These are phyloP conservation scores for Platerodrilus igneus DNA, from an alignment of 2,888 invertebrate genomes.

Conservation along the genomic window DNA sequence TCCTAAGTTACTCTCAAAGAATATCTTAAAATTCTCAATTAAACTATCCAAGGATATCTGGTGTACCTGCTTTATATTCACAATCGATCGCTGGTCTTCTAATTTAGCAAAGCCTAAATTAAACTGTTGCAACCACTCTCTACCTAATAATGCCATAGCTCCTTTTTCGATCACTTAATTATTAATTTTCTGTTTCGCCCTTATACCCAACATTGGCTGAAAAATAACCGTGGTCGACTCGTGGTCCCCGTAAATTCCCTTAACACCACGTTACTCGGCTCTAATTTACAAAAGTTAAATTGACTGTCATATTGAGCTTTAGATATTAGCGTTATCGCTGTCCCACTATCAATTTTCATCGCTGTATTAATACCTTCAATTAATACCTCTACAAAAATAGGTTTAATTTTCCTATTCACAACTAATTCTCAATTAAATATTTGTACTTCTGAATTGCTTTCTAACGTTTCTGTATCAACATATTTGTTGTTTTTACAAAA, in stretches of 20 bases:
- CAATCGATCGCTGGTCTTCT: no score
- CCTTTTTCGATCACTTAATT: slow-evolving; percentile 1
- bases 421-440: neutral
- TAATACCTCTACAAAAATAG: no score
- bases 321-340: no score
- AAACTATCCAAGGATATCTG: no score
- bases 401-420: neutral
- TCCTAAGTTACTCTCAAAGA: no score
- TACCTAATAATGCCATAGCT: neutral
- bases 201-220: no score
- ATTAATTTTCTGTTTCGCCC: neutral
- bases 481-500: no score
- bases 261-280: neutral
- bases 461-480: no score
- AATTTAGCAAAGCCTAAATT: neutral
- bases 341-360: no score
- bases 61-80: no score
- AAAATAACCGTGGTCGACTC: neutral
- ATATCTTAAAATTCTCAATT: no score
- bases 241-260: neutral
- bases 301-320: neutral
- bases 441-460: neutral
- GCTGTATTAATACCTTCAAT: no score
- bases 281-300: neutral
- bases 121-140: neutral